Evolutionary conservation across 2,888 invertebrate species (phyloP), one percentile per base, ranked within the genome.

Genomic region (Phasia obesa): DNA sequence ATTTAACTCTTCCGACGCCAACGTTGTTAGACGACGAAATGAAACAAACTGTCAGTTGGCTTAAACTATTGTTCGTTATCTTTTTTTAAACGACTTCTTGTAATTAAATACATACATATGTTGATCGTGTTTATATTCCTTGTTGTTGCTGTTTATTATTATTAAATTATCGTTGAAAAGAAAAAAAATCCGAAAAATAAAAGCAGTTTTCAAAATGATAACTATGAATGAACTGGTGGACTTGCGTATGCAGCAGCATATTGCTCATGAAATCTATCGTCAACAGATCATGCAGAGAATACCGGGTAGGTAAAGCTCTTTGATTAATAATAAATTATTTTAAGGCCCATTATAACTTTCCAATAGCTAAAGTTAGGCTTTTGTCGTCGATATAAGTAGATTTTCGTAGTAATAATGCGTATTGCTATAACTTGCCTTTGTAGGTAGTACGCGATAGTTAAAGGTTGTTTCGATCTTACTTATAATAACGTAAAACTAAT

Each of bases 211-310:
- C 57, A 87, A 88, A 65, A 91, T 91, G 91, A 88, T 91, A 81
- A 90, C 91, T 70, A 91, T 91, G 90, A 91, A 91, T 86, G 91
- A 92, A 78, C 85, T 91, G 76, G 90, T 91, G 88, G 91, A 92
- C 87, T 88, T 92, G 87, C 87, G 90, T 84, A 90, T 92, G 89
- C 91, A 91, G 80, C 91, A 91, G 84, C 91, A 92, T 85, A 88
- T 92, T 80, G 91, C 92, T 11, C 91, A 92, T 82, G 91, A 92
- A 86, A 88, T 92, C 6, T 92, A 92, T 84, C 89, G 91, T 11
- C 91, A 92, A 73, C 91, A 92, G 87, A 91, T 92, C 75, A 90
- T 92, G 90, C 91, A 92, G 86, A 89, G 91, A 60, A 91, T 92
- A 82, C 91, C 91, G 83, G 91, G 91, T 92, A 55, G 81, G 81